Percentiles rank a stretch among this genome's conserved stretches.
These are phyloP conservation scores for Athalia circularis DNA, from an alignment of 2,888 invertebrate species.

Conservation along the genomic window DNA sequence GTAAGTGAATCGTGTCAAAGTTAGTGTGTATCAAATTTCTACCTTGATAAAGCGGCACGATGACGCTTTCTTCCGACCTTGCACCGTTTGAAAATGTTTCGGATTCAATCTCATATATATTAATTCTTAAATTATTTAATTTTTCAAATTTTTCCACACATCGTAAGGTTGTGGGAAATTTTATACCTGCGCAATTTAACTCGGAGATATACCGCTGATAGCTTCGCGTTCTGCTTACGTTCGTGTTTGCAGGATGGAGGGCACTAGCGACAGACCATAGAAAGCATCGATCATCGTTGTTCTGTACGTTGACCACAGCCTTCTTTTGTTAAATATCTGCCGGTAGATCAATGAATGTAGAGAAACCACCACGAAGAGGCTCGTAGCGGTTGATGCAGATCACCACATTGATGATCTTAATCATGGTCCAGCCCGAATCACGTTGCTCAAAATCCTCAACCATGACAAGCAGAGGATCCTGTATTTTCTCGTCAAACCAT, in stretches of 20 bases:
- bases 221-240: no score
- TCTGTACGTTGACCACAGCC: conserved; percentile 56
- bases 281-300: conserved; percentile 55
- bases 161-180: no score
- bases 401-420: conserved; percentile 48
- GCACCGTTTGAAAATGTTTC: not conserved
- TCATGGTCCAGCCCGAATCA: no score
- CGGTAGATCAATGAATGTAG: no score
- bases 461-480: no score
- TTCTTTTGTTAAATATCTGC: conserved; percentile 51
- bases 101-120: conserved; percentile 53
- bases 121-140: conserved; percentile 53
- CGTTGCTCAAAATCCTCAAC: no score
- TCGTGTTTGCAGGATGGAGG: conserved; percentile 49
- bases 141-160: no score
- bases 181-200: no score
- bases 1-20: not conserved
- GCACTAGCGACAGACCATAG: conserved; percentile 51
- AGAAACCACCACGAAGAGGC: conserved; percentile 45
- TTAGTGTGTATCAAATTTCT: not conserved
- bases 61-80: no score
- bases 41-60: conserved; percentile 3
- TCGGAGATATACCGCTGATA: no score
- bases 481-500: conserved; percentile 54
- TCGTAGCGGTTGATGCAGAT: conserved; percentile 48